Percentiles rank a stretch among this genome's conserved stretches.
Conservation (phyloP, 1,140 invertebrate genomes). For the Phthorimaea operculella region DNA sequence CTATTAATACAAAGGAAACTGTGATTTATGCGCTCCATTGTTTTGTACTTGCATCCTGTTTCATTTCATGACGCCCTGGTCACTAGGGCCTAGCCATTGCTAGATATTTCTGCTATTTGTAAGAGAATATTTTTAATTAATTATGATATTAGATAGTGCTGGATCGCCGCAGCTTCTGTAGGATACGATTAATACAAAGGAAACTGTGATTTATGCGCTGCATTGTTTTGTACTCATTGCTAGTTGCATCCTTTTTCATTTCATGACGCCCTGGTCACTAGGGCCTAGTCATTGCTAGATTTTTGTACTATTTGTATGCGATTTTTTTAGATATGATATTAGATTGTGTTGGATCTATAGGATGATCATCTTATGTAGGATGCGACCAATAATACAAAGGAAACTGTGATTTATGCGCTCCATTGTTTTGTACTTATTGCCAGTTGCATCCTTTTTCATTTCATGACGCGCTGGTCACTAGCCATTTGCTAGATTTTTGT, state of each 20-base stretch:
- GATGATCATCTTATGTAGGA: constrained; percentile 58
- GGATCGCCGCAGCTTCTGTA: no score
- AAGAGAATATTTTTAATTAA: no score
- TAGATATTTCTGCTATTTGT: no score
- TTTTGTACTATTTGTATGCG: no score
- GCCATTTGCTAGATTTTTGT: no score
- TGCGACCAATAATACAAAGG: constrained; percentile 53
- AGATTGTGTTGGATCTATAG: constrained; percentile 61
- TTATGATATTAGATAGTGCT: no score
- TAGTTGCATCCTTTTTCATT: constrained; percentile 25
- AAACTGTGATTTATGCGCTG: constrained; percentile 61
- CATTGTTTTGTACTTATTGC: constrained; percentile 48
- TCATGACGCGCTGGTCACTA: no score
- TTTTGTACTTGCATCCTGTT: constrained; percentile 43
- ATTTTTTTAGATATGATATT: no score
- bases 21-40: constrained; percentile 63
- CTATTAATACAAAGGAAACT: constrained; percentile 53
- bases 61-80: background rate
- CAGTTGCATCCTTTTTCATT: constrained; percentile 24
- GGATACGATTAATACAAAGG: no score
- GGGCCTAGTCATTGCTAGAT: no score
- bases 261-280: no score
- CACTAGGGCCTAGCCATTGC: no score
- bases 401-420: constrained; percentile 61
- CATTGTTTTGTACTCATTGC: constrained; percentile 48